Base-by-base conservation (phyloP, 2,113 vertebrate genomes). In the Epinephelus cyanopodus region DNA sequence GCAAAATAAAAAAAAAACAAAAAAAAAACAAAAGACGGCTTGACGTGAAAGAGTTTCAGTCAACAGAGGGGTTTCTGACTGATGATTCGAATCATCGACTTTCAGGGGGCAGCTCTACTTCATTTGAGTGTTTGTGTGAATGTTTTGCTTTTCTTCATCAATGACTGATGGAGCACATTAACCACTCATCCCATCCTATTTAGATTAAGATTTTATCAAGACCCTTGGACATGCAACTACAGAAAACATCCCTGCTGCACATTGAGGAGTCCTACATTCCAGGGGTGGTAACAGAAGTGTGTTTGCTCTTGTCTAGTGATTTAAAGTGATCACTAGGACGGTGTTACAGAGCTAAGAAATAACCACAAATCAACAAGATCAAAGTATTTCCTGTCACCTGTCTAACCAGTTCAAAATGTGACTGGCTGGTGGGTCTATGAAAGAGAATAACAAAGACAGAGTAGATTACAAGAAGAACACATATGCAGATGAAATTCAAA, bases 241-340 rank as follows among this genome's bases (percentile, higher is more conserved):
- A 33, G 29, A 63, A 25, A 53, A 37, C n/a, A 62, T 27, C 57
- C 70, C 66, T 70, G 57, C n/a, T 45, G 42, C 42, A 45, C 42
- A 45, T 2, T 45, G 9, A 45, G 12, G 42, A 45, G 42, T 15
- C n/a, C 25, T 12, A 73, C 25, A 21, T 21, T 47, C 19, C 54
- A 11, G 5, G 6, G 39, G 39, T 42, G 42, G 45, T 15, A 27
- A 47, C 8, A 17, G 25, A 2, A n/a, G 2, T 27, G 19, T 14
- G 58, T 61, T 37, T 37, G 7, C 17, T 25, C 14, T 23, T 45
- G 23, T 27, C 25, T 25, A 21, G 3, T 12, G 13, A 47, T 18
- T 19, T 8, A 67, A 50, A 67, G 23, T 13, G 25, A 53, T 52
- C 25, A 25, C n/a, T 5, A 2, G 64, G 23, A 11, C 45, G 2